Conservation (phyloP, 2,888 invertebrate genomes). For the Leucophenga montana region DNA sequence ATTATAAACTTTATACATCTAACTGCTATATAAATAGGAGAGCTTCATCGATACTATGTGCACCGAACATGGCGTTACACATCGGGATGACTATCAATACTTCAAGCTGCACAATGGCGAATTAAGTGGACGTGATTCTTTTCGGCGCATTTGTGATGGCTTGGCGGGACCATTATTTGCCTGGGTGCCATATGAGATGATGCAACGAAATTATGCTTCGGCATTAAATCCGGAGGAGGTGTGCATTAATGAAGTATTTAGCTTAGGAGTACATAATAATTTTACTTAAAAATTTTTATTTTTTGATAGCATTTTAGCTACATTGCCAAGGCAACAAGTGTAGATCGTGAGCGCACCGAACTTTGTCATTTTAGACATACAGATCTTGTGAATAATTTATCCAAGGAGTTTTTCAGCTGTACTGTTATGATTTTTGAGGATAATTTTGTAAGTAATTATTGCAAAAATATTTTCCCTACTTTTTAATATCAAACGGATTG, state of each 20-base stretch:
- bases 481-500: too few relatives aligned
- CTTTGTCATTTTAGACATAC: slow-evolving; percentile 67
- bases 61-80: slow-evolving; percentile 59
- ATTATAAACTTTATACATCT: too few relatives aligned
- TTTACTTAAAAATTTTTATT: slow-evolving; percentile 14
- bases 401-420: slow-evolving; percentile 61
- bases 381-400: slow-evolving; percentile 60
- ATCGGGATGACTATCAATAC: slow-evolving; percentile 60
- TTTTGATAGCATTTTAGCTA: slow-evolving; percentile 65
- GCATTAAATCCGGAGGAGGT: slow-evolving; percentile 67
- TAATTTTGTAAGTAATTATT: slow-evolving; percentile 61
- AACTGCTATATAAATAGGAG: slow-evolving; percentile 52
- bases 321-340: slow-evolving; percentile 67
- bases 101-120: slow-evolving; percentile 65
- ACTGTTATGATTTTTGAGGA: slow-evolving; percentile 70
- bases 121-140: slow-evolving; percentile 56
- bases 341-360: slow-evolving; percentile 63
- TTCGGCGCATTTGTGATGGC: slow-evolving; percentile 57
- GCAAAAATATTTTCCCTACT: too few relatives aligned
- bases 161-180: slow-evolving; percentile 57
- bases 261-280: not conserved
- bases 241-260: not conserved
- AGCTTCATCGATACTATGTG: slow-evolving; percentile 65
- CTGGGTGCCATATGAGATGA: slow-evolving; percentile 62
- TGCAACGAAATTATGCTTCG: slow-evolving; percentile 56